phyloP scores from a whole-genome alignment of 2,113 vertebrate species.

The Coregonus clupeaformis region DNA sequence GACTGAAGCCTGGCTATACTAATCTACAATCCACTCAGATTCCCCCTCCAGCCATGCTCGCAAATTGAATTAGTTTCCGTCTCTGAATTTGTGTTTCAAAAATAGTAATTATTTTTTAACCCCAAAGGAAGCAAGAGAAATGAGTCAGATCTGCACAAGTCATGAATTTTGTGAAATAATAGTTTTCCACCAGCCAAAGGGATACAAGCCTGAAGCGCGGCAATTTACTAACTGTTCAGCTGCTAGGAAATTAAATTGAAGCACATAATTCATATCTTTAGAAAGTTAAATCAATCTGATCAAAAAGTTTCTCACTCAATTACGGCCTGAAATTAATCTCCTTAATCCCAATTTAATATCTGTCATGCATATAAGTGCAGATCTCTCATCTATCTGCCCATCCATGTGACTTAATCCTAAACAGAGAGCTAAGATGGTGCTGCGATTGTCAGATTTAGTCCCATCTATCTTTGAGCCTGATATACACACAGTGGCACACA shows the following conservation, averaged over 20 bases:
- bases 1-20: neutral
- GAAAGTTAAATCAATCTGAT: slow-evolving; percentile 73
- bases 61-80: slow-evolving; percentile 73
- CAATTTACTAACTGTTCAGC: slow-evolving; percentile 70
- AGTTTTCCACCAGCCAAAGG: slow-evolving; percentile 56
- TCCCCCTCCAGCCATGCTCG: slow-evolving; percentile 61
- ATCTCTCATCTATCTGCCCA: slow-evolving; percentile 72
- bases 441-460: slow-evolving; percentile 54
- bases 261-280: slow-evolving; percentile 65
- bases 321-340: slow-evolving; percentile 75
- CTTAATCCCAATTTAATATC: slow-evolving; percentile 76
- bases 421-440: slow-evolving; percentile 38
- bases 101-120: slow-evolving; percentile 72
- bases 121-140: slow-evolving; percentile 67
- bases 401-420: slow-evolving; percentile 66
- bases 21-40: slow-evolving; percentile 38
- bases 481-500: neutral
- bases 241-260: slow-evolving; percentile 72
- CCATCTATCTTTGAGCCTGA: slow-evolving; percentile 25
- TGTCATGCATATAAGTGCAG: slow-evolving; percentile 66
- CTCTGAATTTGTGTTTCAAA: slow-evolving; percentile 68
- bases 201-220: slow-evolving; percentile 63
- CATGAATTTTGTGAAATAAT: slow-evolving; percentile 55
- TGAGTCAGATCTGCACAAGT: slow-evolving; percentile 66
- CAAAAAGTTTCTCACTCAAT: slow-evolving; percentile 72